These are phyloP conservation scores for Drosophila anomalata DNA, from an alignment of 2,888 invertebrate genomes.

Conservation along the genomic window DNA sequence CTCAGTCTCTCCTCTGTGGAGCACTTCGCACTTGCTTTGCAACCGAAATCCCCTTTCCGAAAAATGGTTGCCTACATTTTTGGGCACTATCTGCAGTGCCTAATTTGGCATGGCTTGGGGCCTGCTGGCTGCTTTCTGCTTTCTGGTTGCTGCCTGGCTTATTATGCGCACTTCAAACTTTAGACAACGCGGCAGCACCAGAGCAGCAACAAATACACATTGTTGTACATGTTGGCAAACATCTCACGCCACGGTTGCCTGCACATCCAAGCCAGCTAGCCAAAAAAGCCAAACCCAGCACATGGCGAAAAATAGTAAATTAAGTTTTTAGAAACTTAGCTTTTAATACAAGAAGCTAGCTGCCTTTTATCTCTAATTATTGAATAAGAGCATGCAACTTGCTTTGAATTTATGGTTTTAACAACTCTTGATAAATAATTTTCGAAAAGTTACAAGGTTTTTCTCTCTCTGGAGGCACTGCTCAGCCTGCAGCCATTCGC, in stretches of 20 bases:
- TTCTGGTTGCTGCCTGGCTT: constrained; percentile 55
- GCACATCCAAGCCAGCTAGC: constrained; percentile 17
- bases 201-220: constrained; percentile 49
- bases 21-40: constrained; percentile 7
- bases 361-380: neutral
- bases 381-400: no score
- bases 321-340: neutral
- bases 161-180: constrained; percentile 80
- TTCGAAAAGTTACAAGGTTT: neutral
- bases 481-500: constrained; percentile 19
- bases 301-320: neutral
- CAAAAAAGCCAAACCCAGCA: constrained; percentile 12
- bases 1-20: neutral
- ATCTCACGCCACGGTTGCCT: constrained; percentile 42
- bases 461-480: constrained; percentile 13
- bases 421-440: no score
- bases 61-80: constrained; percentile 57
- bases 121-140: constrained; percentile 11
- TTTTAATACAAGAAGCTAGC: no score
- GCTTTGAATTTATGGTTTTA: no score
- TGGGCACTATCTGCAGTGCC: constrained; percentile 64
- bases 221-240: constrained; percentile 75
- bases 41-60: constrained; percentile 6
- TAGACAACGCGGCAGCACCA: constrained; percentile 65
- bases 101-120: constrained; percentile 64